These are phyloP conservation scores for Antennarius maculatus DNA, from an alignment of 2,797 vertebrate genomes.

Conservation along the genomic window DNA sequence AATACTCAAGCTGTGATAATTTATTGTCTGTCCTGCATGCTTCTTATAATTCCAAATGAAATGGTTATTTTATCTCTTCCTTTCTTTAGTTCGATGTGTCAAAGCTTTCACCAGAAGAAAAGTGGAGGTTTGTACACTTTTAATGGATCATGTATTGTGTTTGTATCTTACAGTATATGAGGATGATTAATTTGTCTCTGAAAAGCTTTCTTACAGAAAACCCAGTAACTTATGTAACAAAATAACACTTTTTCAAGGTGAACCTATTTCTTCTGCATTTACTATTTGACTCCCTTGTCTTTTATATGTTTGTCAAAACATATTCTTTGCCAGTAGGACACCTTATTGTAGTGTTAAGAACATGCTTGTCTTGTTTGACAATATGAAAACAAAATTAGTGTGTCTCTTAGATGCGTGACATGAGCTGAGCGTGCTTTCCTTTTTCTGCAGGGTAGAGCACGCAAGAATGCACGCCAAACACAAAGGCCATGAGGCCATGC, in stretches of 20 bases:
- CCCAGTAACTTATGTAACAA: too few species aligned
- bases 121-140: conserved; percentile 91
- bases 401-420: background rate
- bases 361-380: background rate
- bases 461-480: conserved; percentile 98
- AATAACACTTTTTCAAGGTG: too few species aligned
- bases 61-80: conserved; percentile 5
- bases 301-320: background rate
- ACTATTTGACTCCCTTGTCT: background rate
- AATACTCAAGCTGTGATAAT: background rate
- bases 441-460: conserved; percentile 89
- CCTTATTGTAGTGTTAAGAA: conserved; percentile 1
- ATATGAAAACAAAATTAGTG: background rate
- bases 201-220: background rate
- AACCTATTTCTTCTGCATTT: too few species aligned
- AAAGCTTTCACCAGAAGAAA: conserved; percentile 92
- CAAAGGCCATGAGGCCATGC: conserved; percentile 98
- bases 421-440: conserved; percentile 29
- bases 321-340: background rate
- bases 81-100: conserved; percentile 88
- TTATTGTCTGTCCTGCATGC: background rate
- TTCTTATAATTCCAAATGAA: background rate
- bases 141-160: background rate
- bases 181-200: background rate
- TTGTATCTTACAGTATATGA: background rate